Base-by-base conservation (phyloP, 2,888 invertebrate genomes). In the Cryptops parisi region DNA sequence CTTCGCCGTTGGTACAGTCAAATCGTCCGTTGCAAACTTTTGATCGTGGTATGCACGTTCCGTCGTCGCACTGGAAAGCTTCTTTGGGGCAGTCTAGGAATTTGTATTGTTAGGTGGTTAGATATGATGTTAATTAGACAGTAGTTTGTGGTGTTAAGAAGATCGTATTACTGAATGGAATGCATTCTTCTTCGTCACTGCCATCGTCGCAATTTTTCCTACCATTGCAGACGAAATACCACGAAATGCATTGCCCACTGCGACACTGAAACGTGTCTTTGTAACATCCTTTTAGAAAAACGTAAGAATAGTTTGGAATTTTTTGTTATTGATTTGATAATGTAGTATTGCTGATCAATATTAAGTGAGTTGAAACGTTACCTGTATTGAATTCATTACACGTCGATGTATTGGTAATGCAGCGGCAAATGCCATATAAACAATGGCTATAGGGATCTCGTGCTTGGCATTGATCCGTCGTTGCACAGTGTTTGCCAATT, bases 221-320 rank as follows among this genome's bases (percentile, higher is more conserved):
- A 9, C 84, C 83, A 67, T 90, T 89, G 68, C 90, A 90, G 3
- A 90, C 85, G 69, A 88, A 89, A 74, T 86, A 89, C 88, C 88
- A 89, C 62, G 87, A 88, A 64, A 90, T 84, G 68, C 90, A 90
- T 15, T 78, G 76, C 1, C 90, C 90, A 50, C 82, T 81, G 26
- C 82, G 82, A 66, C 90, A 90, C 81, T 90, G 73, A n/a, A 59
- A 61, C 1, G 55, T 55, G 25, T 55, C 55, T 17, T 55, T 55
- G 39, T 48, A 41, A 24, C 55, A 55, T 2, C 55, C 55, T 55
- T 4, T 6, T 47, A 17, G n/a, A 33, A 33, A 9, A 33, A n/a
- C n/a, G n/a, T n/a, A n/a, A n/a, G n/a, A n/a, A n/a, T n/a, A n/a
- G n/a, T n/a, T n/a, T n/a, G n/a, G n/a, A n/a, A n/a, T n/a, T n/a